These are phyloP conservation scores for Saiga tatarica DNA, from an alignment of 2,113 vertebrate species.

Conservation along the genomic window DNA sequence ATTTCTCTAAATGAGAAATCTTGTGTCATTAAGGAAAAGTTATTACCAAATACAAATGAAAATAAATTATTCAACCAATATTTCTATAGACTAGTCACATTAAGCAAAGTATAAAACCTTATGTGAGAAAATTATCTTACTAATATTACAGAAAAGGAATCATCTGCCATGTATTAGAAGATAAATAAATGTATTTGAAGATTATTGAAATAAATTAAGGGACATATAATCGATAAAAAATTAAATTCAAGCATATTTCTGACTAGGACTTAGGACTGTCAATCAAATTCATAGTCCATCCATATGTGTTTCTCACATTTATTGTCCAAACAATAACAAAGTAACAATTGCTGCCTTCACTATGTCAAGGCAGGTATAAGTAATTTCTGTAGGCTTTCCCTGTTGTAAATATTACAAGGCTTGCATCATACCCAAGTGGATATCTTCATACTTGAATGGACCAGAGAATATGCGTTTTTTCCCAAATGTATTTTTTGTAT, in stretches of 20 bases:
- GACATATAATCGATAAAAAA: not conserved
- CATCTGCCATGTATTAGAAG: not conserved
- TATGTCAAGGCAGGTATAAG: conserved; percentile 6
- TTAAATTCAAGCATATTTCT: conserved; percentile 5
- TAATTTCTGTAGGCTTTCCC: not conserved
- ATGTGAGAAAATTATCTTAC: not conserved
- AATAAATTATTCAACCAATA: conserved; percentile 20
- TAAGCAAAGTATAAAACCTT: conserved; percentile 15
- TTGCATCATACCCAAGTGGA: conserved; percentile 4
- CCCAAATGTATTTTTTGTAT: conserved; percentile 68
- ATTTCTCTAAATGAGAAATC: not conserved
- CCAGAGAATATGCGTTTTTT: conserved; percentile 57
- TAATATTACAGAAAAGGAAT: not conserved
- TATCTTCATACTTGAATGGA: conserved; percentile 53
- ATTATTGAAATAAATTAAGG: not conserved
- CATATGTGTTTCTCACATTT: conserved; percentile 18
- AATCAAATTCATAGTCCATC: conserved; percentile 20
- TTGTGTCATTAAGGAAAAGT: not conserved
- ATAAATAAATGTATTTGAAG: not conserved
- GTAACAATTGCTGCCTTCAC: not conserved
- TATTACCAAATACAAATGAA: conserved; percentile 24
- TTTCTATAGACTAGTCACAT: not conserved
- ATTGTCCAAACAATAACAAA: conserved; percentile 17
- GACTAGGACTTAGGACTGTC: not conserved
- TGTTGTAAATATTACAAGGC: not conserved